A percentile compares a stretch with the other conserved stretches of the same genome.
phyloP scores from a whole-genome alignment of 2,113 vertebrate species.

The Takifugu flavidus region DNA sequence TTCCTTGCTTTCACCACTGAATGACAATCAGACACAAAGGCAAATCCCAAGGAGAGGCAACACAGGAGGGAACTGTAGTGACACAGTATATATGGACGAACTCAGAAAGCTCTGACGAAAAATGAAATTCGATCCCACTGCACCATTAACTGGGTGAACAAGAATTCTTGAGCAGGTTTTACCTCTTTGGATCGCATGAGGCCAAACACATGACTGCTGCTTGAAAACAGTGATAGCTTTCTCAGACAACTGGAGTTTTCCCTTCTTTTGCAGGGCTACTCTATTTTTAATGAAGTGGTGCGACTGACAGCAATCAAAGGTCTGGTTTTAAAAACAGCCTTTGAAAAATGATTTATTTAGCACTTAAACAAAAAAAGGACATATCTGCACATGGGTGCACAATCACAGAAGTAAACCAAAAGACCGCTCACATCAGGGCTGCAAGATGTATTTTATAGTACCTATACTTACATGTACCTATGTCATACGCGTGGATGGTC shows the following conservation, averaged over 20 bases:
- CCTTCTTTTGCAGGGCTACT: neutral
- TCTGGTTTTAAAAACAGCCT: constrained; percentile 7
- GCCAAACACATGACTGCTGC: constrained; percentile 9
- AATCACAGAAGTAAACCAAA: no score
- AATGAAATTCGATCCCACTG: constrained; percentile 64
- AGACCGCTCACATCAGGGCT: no score
- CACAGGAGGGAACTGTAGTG: constrained; percentile 47
- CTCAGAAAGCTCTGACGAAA: constrained; percentile 66
- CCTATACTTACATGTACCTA: no score
- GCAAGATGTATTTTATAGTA: no score
- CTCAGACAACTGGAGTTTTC: neutral
- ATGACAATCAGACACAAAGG: constrained; percentile 87
- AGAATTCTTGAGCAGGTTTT: constrained; percentile 45
- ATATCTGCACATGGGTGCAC: no score
- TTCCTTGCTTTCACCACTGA: constrained; percentile 72
- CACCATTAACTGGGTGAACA: constrained; percentile 63
- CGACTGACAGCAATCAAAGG: neutral
- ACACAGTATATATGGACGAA: constrained; percentile 57
- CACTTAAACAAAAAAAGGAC: neutral
- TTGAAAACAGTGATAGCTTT: constrained; percentile 8
- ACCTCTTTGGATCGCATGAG: constrained; percentile 4
- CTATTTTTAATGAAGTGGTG: no score
- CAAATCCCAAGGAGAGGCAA: constrained; percentile 66
- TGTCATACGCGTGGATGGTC: no score
- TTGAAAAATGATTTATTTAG: constrained; percentile 21